Percentiles rank a stretch among this genome's conserved stretches.
Evolutionary conservation across 2,888 invertebrate genomes (phyloP).

Genomic region (Cyaniris semiargus): DNA sequence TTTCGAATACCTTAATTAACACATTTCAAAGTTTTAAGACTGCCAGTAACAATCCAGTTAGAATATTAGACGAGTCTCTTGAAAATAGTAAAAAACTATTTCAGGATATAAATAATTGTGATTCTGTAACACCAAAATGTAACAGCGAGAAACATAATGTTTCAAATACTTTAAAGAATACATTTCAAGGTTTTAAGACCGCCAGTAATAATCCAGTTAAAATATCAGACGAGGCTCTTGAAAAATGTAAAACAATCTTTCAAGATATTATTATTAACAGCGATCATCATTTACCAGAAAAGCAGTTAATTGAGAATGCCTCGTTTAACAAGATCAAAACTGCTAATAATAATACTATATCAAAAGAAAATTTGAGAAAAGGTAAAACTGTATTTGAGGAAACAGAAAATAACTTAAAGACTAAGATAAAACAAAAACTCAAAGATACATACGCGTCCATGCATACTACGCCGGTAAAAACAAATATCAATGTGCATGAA

Average conservation of each 20-base stretch:
- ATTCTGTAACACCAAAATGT: background rate
- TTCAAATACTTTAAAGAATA: background rate
- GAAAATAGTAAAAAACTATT: slow-evolving; percentile 54
- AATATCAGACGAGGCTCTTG: slow-evolving; percentile 51
- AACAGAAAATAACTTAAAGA: slow-evolving; percentile 38
- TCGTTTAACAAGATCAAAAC: slow-evolving; percentile 46
- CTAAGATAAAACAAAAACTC: slow-evolving; percentile 25
- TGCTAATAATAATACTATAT: slow-evolving; percentile 55
- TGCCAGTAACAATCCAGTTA: slow-evolving; percentile 50
- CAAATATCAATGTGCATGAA: background rate
- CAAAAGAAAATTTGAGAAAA: slow-evolving; percentile 55
- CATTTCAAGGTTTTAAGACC: slow-evolving; percentile 48
- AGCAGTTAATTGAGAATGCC: slow-evolving; percentile 19
- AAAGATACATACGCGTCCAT: background rate
- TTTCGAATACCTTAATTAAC: background rate
- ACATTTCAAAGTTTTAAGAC: slow-evolving; percentile 48
- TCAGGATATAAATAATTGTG: slow-evolving; percentile 42
- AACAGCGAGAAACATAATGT: background rate
- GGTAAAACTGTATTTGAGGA: slow-evolving; percentile 58
- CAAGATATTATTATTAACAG: slow-evolving; percentile 43
- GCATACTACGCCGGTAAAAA: slow-evolving; percentile 6
- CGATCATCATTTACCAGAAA: background rate
- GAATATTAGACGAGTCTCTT: slow-evolving; percentile 51
- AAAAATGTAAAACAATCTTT: slow-evolving; percentile 54
- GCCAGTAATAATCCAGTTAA: slow-evolving; percentile 50